phyloP scores from a whole-genome alignment of 2,113 vertebrate genomes.

The Callorhinus ursinus region DNA sequence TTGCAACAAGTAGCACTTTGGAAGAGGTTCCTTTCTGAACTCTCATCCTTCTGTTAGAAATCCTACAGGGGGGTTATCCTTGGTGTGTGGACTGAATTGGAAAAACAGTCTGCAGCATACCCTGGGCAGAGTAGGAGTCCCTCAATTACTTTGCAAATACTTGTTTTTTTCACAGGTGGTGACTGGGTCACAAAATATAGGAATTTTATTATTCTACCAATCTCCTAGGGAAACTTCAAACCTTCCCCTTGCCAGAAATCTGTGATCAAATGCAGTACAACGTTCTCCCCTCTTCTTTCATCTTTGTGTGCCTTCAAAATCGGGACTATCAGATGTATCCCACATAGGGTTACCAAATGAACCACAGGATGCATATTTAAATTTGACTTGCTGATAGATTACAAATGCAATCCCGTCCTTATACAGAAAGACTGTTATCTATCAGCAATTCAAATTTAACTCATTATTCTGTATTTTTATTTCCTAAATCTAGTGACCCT shows the following conservation, averaged over 20 bases:
- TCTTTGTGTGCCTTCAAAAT: not conserved
- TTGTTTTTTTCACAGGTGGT: not conserved
- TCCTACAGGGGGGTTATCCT: too few relatives aligned
- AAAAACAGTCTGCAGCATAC: rapidly evolving
- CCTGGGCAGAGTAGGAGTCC: not conserved
- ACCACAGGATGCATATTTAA: not conserved
- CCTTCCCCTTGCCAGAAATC: not conserved
- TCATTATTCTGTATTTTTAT: not conserved
- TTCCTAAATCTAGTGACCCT: not conserved
- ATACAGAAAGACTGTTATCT: not conserved
- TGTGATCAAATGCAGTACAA: not conserved
- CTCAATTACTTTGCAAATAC: not conserved
- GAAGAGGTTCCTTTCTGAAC: not conserved
- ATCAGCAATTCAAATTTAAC: not conserved
- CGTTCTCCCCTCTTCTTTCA: not conserved
- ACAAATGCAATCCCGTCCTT: not conserved
- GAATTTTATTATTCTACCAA: not conserved
- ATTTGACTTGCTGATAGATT: not conserved
- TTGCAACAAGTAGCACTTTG: not conserved
- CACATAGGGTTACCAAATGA: not conserved
- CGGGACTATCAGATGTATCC: not conserved
- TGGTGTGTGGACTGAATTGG: not conserved
- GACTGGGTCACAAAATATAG: not conserved
- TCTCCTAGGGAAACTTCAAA: not conserved
- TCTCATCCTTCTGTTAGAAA: not conserved